phyloP scores from a whole-genome alignment of 1,140 invertebrate genomes.

The Neuroterus valhalla region DNA sequence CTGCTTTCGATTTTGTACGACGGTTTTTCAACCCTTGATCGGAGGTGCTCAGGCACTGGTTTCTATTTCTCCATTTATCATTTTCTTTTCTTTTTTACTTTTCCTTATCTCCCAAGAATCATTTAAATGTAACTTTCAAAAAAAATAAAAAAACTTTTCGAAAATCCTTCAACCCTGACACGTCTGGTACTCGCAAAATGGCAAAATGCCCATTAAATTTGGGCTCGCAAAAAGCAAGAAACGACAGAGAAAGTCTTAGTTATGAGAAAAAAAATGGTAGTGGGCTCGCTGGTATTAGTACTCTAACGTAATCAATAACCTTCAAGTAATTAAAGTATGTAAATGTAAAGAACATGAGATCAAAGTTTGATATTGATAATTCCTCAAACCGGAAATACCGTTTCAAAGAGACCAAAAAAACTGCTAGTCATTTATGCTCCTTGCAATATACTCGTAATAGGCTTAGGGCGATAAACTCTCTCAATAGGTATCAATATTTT shows the following conservation, averaged over 20 bases:
- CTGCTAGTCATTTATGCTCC: conserved; percentile 4
- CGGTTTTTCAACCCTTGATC: conserved; percentile 55
- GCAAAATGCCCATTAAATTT: conserved; percentile 23
- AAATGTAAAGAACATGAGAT: conserved; percentile 70
- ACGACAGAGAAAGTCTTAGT: conserved; percentile 42
- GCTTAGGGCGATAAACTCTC: not conserved
- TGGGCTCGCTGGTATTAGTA: conserved; percentile 62
- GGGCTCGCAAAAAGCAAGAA: conserved; percentile 27
- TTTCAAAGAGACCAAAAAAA: conserved; percentile 15
- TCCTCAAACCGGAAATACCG: conserved; percentile 55
- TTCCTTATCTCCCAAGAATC: conserved; percentile 27
- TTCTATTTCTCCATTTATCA: conserved; percentile 34
- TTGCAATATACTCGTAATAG: conserved; percentile 3
- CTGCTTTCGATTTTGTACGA: conserved; percentile 74
- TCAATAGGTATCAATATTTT: not conserved
- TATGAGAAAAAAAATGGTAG: conserved; percentile 58
- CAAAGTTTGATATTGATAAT: conserved; percentile 68
- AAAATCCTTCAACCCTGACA: conserved; percentile 16
- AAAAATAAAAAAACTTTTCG: not conserved
- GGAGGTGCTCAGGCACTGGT: conserved; percentile 46
- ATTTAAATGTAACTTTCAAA: not conserved
- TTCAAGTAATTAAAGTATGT: conserved; percentile 60
- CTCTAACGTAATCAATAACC: conserved; percentile 55
- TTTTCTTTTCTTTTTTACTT: conserved; percentile 41
- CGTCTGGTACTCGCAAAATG: conserved; percentile 19